Conservation (phyloP, 2,888 invertebrate genomes). For the Conops quadrifasciatus region DNA sequence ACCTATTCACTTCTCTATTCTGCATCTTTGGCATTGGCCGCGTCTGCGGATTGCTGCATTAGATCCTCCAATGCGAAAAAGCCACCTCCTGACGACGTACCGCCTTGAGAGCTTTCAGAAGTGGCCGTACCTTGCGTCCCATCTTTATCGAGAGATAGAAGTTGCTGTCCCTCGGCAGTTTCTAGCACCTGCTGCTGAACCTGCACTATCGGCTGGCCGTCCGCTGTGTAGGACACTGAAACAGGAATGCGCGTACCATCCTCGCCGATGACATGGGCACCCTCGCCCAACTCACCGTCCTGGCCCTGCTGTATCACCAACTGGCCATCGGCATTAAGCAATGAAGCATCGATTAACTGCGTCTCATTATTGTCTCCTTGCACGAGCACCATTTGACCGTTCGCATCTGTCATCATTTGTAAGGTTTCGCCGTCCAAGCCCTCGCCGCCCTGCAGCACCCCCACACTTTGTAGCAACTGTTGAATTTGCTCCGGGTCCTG, state of each 20-base stretch:
- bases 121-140: constrained; percentile 40
- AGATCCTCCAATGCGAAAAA: constrained; percentile 61
- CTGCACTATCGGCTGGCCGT: constrained; percentile 63
- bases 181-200: constrained; percentile 61
- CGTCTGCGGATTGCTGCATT: constrained; percentile 50
- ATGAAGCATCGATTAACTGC: constrained; percentile 64
- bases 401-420: constrained; percentile 66
- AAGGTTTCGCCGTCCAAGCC: constrained; percentile 64
- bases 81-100: constrained; percentile 47
- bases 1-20: constrained; percentile 47
- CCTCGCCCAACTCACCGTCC: constrained; percentile 61
- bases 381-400: constrained; percentile 65
- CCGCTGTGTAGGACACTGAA: constrained; percentile 63
- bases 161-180: constrained; percentile 46
- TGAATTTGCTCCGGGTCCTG: constrained; percentile 66
- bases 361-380: constrained; percentile 65
- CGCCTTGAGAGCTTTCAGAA: constrained; percentile 41
- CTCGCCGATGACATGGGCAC: constrained; percentile 64
- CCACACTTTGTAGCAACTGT: constrained; percentile 64
- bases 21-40: constrained; percentile 50
- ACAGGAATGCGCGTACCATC: constrained; percentile 66
- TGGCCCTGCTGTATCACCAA: constrained; percentile 64
- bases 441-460: constrained; percentile 64
- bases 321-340: constrained; percentile 65
- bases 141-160: constrained; percentile 48